Conservation (phyloP, 2,113 vertebrate genomes). For the Apodemus speciosus region DNA sequence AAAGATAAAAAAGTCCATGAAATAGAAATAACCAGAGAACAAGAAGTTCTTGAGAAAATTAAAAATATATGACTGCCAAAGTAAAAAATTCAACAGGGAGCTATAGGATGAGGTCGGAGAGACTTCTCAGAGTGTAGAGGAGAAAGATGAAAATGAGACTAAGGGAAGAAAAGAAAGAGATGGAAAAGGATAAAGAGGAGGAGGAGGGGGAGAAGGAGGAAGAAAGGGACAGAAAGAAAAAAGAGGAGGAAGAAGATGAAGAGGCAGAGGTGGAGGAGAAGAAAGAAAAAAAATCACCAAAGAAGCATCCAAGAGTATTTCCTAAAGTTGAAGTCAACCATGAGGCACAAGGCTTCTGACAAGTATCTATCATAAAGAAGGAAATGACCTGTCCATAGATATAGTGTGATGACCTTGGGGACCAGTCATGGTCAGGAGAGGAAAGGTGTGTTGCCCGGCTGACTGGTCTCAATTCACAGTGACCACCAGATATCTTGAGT, state of each 20-base stretch:
- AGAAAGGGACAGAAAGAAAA: not conserved
- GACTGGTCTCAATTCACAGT: not conserved
- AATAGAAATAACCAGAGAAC: constrained; percentile 55
- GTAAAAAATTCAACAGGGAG: constrained; percentile 45
- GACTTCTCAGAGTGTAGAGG: not conserved
- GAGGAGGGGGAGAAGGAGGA: not conserved
- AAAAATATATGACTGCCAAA: constrained; percentile 50
- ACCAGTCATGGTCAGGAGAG: not conserved
- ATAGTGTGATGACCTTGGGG: not conserved
- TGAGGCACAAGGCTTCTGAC: not conserved
- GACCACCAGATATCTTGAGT: not conserved
- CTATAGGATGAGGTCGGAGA: constrained; percentile 52
- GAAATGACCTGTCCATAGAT: not conserved
- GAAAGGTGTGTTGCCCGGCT: rapidly evolving
- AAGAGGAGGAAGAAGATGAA: not conserved
- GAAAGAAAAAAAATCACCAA: not conserved
- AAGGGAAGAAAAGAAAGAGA: not conserved
- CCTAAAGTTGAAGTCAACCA: constrained; percentile 10
- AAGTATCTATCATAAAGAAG: not conserved
- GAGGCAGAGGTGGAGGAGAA: too few species aligned
- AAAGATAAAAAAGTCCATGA: constrained; percentile 41
- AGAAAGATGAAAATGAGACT: not conserved
- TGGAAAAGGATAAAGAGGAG: rapidly evolving
- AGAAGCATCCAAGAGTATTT: constrained; percentile 7
- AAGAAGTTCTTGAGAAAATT: constrained; percentile 55